Evolutionary conservation across 2,888 invertebrate genomes (phyloP), one percentile per base, ranked within the genome.

Genomic region (Nipponacmea schrenckii): DNA sequence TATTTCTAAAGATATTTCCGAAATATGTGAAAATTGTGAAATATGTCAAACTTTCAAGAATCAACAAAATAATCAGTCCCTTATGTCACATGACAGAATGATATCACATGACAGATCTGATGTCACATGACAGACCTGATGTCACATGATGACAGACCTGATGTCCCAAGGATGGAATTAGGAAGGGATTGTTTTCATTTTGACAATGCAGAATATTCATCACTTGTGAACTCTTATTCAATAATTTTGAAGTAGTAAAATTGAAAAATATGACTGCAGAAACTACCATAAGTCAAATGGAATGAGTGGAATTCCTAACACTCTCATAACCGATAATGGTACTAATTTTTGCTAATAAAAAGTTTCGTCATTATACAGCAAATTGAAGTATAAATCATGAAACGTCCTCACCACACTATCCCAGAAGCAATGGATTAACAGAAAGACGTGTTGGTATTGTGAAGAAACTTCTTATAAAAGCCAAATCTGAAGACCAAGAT

Each of bases 271-370:
- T 27, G n/a, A n/a, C n/a, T n/a, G 45, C 45, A 48, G 56, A 26
- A 46, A n/a, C 45, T 46, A 48, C 56, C 45, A 56, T 67, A 4
- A 20, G 20, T 44, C 45, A 67, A 24, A 67, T 67, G 46, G 48
- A 67, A 24, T 67, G 44, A 44, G 15, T n/a, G 20, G 27, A 26
- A 67, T 56, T 14, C 67, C 67, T 12, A 48, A 67, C 20, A 67
- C 31, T 14, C 24, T 67, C 7, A 24, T 67, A 20, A 20, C 50
- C 17, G 67, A 48, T n/a, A 67, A 4, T 3, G 14, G 24, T 50
- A 14, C 26, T 24, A 27, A 64, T 63, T 15, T 27, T 63, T 39
- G 26, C 24, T 7, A 64, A 39, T 64, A 24, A 5, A 20, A 39
- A 31, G 14, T 64, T 64, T 64, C 17, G 24, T 8, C 7, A 27